phyloP scores from a whole-genome alignment of 2,113 vertebrate genomes.

The Spermophilus dauricus region DNA sequence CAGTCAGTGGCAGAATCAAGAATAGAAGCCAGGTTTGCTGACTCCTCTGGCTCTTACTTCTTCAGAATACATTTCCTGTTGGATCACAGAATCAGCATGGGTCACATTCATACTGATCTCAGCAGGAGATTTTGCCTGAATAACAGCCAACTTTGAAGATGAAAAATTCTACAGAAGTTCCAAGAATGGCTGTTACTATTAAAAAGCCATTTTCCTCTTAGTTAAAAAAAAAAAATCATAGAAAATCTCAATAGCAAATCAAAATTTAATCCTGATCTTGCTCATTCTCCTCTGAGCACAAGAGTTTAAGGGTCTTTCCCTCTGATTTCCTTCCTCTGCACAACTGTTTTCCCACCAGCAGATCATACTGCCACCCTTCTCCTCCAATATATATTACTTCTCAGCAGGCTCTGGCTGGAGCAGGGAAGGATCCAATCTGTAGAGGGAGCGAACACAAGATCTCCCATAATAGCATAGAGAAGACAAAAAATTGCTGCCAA shows the following conservation, averaged over 20 bases:
- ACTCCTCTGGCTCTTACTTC: background rate
- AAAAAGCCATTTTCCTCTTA: slow-evolving; percentile 67
- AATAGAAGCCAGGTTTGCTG: background rate
- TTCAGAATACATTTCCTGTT: background rate
- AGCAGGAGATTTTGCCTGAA: slow-evolving; percentile 55
- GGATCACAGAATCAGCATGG: slow-evolving; percentile 53
- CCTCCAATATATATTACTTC: slow-evolving; percentile 70
- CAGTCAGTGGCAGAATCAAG: background rate
- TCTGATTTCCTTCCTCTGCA: slow-evolving; percentile 55
- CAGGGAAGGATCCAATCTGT: slow-evolving; percentile 67
- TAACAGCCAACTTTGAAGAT: slow-evolving; percentile 67
- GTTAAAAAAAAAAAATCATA: slow-evolving; percentile 53
- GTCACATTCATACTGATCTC: slow-evolving; percentile 67
- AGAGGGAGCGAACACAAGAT: slow-evolving; percentile 70
- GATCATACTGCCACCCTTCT: slow-evolving; percentile 58
- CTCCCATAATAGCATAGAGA: slow-evolving; percentile 75
- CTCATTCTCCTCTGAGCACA: slow-evolving; percentile 52
- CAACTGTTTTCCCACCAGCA: slow-evolving; percentile 58
- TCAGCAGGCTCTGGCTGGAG: slow-evolving; percentile 73
- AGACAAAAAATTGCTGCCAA: slow-evolving; percentile 75
- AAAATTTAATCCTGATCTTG: slow-evolving; percentile 68
- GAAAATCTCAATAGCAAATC: slow-evolving; percentile 60
- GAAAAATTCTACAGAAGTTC: slow-evolving; percentile 68
- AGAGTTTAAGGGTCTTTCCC: slow-evolving; percentile 62
- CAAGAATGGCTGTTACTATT: slow-evolving; percentile 68